These are phyloP conservation scores for Holothuria glaberrima DNA, from an alignment of 35 echinoderm and acorn worm species.

Conservation along the genomic window DNA sequence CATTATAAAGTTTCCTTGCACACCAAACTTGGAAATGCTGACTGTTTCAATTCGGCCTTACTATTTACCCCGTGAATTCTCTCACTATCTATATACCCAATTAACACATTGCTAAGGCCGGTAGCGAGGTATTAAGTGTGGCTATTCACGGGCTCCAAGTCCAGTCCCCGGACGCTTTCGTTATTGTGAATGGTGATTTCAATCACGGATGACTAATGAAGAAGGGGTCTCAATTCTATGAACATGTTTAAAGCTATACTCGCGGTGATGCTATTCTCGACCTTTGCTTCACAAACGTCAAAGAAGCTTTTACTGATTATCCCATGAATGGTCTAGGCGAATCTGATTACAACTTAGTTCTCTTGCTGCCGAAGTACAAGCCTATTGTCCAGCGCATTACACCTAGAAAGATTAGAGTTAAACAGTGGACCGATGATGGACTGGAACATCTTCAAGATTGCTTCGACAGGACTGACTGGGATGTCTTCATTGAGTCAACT, in stretches of 20 bases:
- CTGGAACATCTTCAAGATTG: not conserved
- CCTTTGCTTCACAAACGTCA: too few species aligned
- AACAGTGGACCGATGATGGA: too few species aligned
- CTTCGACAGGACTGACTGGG: not conserved
- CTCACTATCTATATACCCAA: not conserved
- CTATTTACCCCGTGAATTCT: too few species aligned
- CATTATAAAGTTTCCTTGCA: not conserved
- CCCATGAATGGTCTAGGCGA: not conserved
- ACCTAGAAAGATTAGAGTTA: not conserved
- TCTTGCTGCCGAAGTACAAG: too few species aligned
- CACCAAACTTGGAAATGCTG: too few species aligned
- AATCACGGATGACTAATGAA: not conserved
- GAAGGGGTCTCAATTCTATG: not conserved
- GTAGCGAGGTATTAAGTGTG: not conserved
- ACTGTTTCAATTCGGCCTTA: too few species aligned
- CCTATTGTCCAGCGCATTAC: not conserved
- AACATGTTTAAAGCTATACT: not conserved
- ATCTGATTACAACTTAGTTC: too few species aligned
- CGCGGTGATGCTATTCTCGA: too few species aligned
- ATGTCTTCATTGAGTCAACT: constrained; percentile 12
- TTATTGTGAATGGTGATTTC: too few species aligned
- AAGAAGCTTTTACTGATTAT: not conserved
- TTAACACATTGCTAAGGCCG: too few species aligned
- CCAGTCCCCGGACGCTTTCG: not conserved
- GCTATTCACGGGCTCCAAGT: not conserved